Conservation (phyloP, 2,888 invertebrate genomes). For the Papilio demoleus region DNA sequence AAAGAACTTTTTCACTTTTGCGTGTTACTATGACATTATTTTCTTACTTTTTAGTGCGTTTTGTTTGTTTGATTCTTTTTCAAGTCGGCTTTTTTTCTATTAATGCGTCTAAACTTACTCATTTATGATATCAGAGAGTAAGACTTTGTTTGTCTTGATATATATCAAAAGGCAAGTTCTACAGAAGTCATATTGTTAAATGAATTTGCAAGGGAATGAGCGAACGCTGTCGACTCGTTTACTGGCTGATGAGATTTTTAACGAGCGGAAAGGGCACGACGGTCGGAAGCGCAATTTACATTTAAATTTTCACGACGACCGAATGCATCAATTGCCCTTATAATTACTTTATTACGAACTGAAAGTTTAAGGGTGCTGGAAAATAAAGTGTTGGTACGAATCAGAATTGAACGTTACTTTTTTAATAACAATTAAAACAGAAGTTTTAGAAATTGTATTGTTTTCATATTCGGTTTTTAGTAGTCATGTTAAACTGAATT, state of each 20-base stretch:
- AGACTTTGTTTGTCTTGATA: too few relatives aligned
- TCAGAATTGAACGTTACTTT: slow-evolving; percentile 11
- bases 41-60: too few relatives aligned
- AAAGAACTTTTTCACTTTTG: too few relatives aligned
- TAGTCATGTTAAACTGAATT: too few relatives aligned
- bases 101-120: too few relatives aligned
- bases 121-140: too few relatives aligned
- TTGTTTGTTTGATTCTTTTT: too few relatives aligned
- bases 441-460: background rate
- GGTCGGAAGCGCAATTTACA: slow-evolving; percentile 52
- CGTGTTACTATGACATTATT: too few relatives aligned
- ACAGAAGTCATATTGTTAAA: slow-evolving; percentile 35
- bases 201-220: slow-evolving; percentile 40
- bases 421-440: background rate
- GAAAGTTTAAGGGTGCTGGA: background rate
- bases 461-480: too few relatives aligned
- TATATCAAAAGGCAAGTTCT: background rate
- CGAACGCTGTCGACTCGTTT: slow-evolving; percentile 41
- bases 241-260: slow-evolving; percentile 60
- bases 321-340: slow-evolving; percentile 39
- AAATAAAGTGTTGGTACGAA: background rate
- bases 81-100: too few relatives aligned
- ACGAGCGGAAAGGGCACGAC: slow-evolving; percentile 53
- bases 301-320: slow-evolving; percentile 50
- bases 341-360: slow-evolving; percentile 38